A percentile compares a stretch with the other conserved stretches of the same genome.
These are phyloP conservation scores for Cynaeus angustus DNA, from an alignment of 2,888 invertebrate species.

Conservation along the genomic window DNA sequence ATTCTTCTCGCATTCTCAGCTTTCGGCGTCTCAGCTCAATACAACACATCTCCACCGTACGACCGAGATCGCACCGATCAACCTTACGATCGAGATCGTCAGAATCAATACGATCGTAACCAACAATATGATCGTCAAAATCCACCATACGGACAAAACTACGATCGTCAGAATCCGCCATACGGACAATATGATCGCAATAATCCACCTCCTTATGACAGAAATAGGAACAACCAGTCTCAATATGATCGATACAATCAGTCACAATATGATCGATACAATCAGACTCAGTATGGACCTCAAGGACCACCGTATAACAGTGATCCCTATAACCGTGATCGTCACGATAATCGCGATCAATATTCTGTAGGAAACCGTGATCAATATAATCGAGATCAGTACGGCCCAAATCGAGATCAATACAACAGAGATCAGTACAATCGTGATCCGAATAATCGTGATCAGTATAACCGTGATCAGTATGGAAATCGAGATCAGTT, in stretches of 20 bases:
- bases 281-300: conserved; percentile 19
- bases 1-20: neutral
- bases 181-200: conserved; percentile 25
- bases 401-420: conserved; percentile 15
- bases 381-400: conserved; percentile 40
- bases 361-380: conserved; percentile 42
- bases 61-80: conserved; percentile 24
- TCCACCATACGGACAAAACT: conserved; percentile 20
- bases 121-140: conserved; percentile 18
- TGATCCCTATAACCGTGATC: conserved; percentile 49
- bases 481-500: conserved; percentile 20
- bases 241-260: conserved; percentile 25
- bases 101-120: conserved; percentile 13
- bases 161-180: conserved; percentile 31
- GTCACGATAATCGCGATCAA: conserved; percentile 52
- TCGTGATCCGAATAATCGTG: conserved; percentile 27
- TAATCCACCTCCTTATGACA: conserved; percentile 19
- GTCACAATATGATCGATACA: conserved; percentile 25
- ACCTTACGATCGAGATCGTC: conserved; percentile 28
- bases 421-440: conserved; percentile 32
- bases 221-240: neutral
- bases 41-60: conserved; percentile 13
- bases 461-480: conserved; percentile 36
- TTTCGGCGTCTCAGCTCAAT: conserved; percentile 18
- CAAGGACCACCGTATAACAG: conserved; percentile 43